Evolutionary conservation across 2,888 invertebrate genomes (phyloP).

Genomic region (Allacma fusca): DNA sequence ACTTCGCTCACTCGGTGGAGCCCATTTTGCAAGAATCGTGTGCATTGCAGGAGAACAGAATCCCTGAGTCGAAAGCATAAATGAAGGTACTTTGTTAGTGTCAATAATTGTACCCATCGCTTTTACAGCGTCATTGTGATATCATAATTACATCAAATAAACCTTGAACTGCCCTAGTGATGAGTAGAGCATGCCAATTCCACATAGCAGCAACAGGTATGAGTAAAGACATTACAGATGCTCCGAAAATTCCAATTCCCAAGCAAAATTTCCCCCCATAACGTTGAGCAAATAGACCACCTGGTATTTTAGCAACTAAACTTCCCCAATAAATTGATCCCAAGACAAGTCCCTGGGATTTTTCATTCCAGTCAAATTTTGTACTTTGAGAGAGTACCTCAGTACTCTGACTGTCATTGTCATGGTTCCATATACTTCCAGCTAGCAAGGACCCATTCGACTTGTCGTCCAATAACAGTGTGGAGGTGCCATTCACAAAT

Average conservation of each 20-base stretch:
- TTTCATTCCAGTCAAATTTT: slow-evolving; percentile 61
- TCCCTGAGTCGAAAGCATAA: slow-evolving; percentile 67
- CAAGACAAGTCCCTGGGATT: slow-evolving; percentile 62
- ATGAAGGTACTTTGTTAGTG: no score
- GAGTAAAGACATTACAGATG: slow-evolving; percentile 81
- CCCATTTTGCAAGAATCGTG: slow-evolving; percentile 90
- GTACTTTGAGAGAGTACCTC: not conserved
- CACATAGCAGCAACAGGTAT: slow-evolving; percentile 82
- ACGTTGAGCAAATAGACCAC: slow-evolving; percentile 62
- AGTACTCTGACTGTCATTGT: not conserved
- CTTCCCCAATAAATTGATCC: slow-evolving; percentile 64
- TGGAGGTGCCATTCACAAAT: no score
- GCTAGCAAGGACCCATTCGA: not conserved
- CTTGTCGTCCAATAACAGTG: no score
- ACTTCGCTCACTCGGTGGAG: slow-evolving; percentile 88
- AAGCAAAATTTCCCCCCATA: slow-evolving; percentile 88
- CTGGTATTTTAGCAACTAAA: slow-evolving; percentile 62
- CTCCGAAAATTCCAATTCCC: slow-evolving; percentile 81
- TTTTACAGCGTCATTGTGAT: no score
- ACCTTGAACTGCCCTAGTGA: slow-evolving; percentile 80
- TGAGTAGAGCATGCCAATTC: slow-evolving; percentile 73
- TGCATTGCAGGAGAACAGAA: slow-evolving; percentile 95
- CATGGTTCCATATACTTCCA: not conserved
- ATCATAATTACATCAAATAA: slow-evolving; percentile 74
- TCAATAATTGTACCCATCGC: no score